Evolutionary conservation across 1,140 invertebrate genomes (phyloP).

Genomic region (Zaprionus lachaisei): DNA sequence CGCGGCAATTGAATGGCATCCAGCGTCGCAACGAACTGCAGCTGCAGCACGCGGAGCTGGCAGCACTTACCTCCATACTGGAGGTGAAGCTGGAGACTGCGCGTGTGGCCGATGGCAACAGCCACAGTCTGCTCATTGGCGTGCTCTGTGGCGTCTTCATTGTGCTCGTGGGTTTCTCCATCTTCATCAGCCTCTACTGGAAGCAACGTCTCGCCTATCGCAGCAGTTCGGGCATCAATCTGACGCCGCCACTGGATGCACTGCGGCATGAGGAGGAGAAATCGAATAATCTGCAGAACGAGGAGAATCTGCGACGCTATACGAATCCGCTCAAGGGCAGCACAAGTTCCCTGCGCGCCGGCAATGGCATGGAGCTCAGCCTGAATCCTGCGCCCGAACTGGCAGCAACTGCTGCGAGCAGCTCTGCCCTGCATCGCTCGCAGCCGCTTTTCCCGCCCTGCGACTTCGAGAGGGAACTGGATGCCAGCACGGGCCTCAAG

Average conservation of each 20-base stretch:
- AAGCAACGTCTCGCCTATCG: slow-evolving; percentile 86
- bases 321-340: slow-evolving; percentile 85
- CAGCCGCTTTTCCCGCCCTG: slow-evolving; percentile 86
- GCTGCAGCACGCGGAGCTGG: slow-evolving; percentile 86
- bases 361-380: slow-evolving; percentile 84
- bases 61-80: slow-evolving; percentile 90
- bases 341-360: slow-evolving; percentile 79
- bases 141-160: slow-evolving; percentile 85
- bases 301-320: slow-evolving; percentile 92
- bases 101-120: slow-evolving; percentile 69
- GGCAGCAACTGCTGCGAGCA: slow-evolving; percentile 85
- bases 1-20: slow-evolving; percentile 85
- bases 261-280: slow-evolving; percentile 92
- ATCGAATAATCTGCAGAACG: slow-evolving; percentile 95
- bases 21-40: slow-evolving; percentile 69
- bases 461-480: slow-evolving; percentile 82
- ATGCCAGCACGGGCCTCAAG: slow-evolving; percentile 67
- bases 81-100: slow-evolving; percentile 89
- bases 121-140: slow-evolving; percentile 85
- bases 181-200: slow-evolving; percentile 85
- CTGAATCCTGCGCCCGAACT: slow-evolving; percentile 85
- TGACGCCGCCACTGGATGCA: slow-evolving; percentile 86
- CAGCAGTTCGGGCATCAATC: slow-evolving; percentile 85
- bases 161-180: slow-evolving; percentile 76
- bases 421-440: slow-evolving; percentile 87